Evolutionary conservation across 1,140 invertebrate species (phyloP).

Genomic region (Drosophila pectinifera): DNA sequence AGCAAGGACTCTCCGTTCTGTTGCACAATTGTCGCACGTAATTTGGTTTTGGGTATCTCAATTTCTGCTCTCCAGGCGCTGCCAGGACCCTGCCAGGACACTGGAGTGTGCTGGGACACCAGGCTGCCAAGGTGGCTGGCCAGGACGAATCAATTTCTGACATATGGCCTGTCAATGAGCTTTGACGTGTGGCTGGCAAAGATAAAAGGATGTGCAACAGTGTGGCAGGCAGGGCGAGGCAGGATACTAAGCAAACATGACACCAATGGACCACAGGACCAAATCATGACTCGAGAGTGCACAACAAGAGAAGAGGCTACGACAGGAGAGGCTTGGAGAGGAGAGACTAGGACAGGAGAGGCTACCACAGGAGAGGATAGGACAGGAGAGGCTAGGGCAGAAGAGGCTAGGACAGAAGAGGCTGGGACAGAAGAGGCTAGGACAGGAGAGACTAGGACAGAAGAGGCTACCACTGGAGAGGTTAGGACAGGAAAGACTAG

Average conservation of each 20-base stretch:
- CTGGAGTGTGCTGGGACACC: too few relatives aligned
- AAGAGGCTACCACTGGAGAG: too few relatives aligned
- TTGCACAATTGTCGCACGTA: conserved; percentile 42
- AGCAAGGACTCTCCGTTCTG: neutral
- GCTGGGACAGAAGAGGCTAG: too few relatives aligned
- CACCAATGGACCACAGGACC: conserved; percentile 34
- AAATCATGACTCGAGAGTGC: conserved; percentile 23
- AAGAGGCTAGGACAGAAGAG: too few relatives aligned
- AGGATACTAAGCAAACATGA: conserved; percentile 41
- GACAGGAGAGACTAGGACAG: too few relatives aligned
- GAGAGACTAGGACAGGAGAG: neutral
- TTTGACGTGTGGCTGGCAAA: conserved; percentile 47
- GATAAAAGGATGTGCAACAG: conserved; percentile 49
- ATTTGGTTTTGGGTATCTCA: conserved; percentile 50
- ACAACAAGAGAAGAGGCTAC: conserved; percentile 2
- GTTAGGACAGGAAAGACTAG: too few relatives aligned
- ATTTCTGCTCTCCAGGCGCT: conserved; percentile 30
- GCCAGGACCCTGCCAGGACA: neutral
- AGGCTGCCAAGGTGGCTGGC: conserved; percentile 1
- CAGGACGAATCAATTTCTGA: conserved; percentile 57
- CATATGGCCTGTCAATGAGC: conserved; percentile 58
- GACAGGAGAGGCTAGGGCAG: too few relatives aligned
- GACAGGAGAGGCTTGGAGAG: neutral
- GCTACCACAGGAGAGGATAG: too few relatives aligned
- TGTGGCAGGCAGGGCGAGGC: conserved; percentile 12